These are phyloP conservation scores for Drosophila santomea DNA, from an alignment of 1,140 invertebrate species.

Conservation along the genomic window DNA sequence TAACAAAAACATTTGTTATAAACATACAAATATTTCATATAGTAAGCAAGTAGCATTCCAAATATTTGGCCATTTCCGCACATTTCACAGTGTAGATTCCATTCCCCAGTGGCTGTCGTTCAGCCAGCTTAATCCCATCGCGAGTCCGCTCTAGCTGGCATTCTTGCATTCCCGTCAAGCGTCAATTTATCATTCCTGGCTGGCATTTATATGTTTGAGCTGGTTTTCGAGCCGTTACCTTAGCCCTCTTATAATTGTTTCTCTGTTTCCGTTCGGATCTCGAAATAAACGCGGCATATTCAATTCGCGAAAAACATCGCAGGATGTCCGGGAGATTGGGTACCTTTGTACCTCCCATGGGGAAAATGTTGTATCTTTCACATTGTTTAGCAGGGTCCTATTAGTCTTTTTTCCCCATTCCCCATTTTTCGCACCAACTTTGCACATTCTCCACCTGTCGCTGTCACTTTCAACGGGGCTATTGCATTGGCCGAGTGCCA, in stretches of 20 bases:
- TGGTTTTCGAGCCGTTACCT: constrained; percentile 2
- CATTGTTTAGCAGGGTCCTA: not conserved
- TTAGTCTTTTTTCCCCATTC: not conserved
- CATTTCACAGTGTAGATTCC: constrained; percentile 6
- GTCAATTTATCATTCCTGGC: constrained; percentile 60
- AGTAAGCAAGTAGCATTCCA: not conserved
- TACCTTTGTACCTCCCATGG: constrained; percentile 13
- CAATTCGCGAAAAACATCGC: constrained; percentile 44
- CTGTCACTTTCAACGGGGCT: constrained; percentile 63
- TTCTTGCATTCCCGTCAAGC: constrained; percentile 38
- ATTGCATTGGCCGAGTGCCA: constrained; percentile 10
- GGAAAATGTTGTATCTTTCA: constrained; percentile 25
- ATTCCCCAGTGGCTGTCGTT: constrained; percentile 7
- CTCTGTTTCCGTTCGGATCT: not conserved
- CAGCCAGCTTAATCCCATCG: constrained; percentile 42
- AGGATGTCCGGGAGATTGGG: not conserved
- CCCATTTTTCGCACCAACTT: constrained; percentile 20
- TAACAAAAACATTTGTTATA: too few relatives aligned
- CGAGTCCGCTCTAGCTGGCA: constrained; percentile 21
- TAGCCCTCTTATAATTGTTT: constrained; percentile 55
- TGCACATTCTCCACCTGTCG: constrained; percentile 48
- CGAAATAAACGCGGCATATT: constrained; percentile 29
- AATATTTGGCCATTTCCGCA: not conserved
- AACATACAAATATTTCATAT: not conserved
- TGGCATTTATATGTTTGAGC: constrained; percentile 47